Evolutionary conservation across 2,113 vertebrate species (phyloP).

Genomic region (Tachycineta bicolor): DNA sequence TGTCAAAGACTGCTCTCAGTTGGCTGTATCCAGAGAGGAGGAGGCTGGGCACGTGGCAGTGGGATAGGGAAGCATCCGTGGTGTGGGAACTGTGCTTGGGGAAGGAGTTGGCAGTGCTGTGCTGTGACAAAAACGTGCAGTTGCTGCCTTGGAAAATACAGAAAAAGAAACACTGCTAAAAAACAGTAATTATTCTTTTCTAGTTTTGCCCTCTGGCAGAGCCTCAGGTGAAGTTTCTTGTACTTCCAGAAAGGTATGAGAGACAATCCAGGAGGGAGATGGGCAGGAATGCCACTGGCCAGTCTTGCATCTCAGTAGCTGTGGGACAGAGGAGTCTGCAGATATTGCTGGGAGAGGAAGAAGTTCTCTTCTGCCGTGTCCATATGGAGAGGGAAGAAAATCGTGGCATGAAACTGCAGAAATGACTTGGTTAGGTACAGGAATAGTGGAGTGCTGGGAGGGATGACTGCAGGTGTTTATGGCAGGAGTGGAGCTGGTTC

Average conservation of each 20-base stretch:
- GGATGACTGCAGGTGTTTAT: accelerated
- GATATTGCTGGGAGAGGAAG: neutral
- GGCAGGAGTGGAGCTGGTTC: neutral
- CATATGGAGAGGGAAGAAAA: neutral
- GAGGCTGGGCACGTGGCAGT: neutral
- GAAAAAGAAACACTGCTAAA: neutral
- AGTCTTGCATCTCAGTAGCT: accelerated
- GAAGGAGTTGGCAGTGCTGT: neutral
- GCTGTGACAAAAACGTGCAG: neutral
- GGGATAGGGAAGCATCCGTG: accelerated
- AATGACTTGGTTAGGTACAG: neutral
- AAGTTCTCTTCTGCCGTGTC: neutral
- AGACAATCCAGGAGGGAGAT: neutral
- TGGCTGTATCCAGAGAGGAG: neutral
- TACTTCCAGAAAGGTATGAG: neutral
- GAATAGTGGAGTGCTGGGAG: neutral
- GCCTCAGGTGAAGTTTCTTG: neutral
- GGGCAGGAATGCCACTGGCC: accelerated
- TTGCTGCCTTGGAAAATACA: neutral
- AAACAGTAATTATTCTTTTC: neutral
- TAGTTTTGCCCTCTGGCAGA: neutral
- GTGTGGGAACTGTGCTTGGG: neutral
- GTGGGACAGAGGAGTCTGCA: neutral
- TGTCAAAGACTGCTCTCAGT: neutral
- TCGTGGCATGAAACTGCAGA: neutral